Evolutionary conservation across 2,888 invertebrate genomes (phyloP).

Genomic region (Andrena minutula): DNA sequence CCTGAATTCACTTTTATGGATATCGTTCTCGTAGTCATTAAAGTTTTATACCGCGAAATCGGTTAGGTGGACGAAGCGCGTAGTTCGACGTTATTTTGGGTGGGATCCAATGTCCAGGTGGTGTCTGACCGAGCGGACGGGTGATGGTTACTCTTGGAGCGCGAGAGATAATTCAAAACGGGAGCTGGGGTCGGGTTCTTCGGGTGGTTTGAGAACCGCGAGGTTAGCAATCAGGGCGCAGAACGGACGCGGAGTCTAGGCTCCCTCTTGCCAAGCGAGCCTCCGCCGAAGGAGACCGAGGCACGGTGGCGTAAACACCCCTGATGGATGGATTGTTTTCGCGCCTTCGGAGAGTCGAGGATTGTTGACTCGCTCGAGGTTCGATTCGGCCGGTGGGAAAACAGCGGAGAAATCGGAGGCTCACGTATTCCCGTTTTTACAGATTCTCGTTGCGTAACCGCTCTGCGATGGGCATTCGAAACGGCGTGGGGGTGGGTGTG

Average conservation of each 20-base stretch:
- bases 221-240: conserved; percentile 49
- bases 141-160: not conserved
- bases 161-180: conserved; percentile 41
- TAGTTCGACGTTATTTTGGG: not conserved
- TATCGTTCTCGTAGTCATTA: not conserved
- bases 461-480: not conserved
- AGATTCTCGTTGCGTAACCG: conserved; percentile 19
- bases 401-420: conserved; percentile 26
- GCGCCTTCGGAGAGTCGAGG: conserved; percentile 70
- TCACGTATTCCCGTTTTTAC: not conserved
- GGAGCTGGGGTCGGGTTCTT: conserved; percentile 42
- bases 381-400: conserved; percentile 47
- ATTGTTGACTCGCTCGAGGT: conserved; percentile 61
- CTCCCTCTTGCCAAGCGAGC: conserved; percentile 22
- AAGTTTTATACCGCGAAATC: too few species aligned
- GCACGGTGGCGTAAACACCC: conserved; percentile 70
- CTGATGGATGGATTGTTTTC: conserved; percentile 80
- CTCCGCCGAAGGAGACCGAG: conserved; percentile 19
- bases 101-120: not conserved
- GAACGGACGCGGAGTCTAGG: conserved; percentile 28
- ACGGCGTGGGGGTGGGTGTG: not conserved
- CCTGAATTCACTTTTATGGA: not conserved
- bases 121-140: not conserved
- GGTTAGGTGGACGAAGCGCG: not conserved
- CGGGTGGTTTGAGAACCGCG: conserved; percentile 57